Evolutionary conservation across 1,140 invertebrate genomes (phyloP).

Genomic region (Panulirus ornatus): DNA sequence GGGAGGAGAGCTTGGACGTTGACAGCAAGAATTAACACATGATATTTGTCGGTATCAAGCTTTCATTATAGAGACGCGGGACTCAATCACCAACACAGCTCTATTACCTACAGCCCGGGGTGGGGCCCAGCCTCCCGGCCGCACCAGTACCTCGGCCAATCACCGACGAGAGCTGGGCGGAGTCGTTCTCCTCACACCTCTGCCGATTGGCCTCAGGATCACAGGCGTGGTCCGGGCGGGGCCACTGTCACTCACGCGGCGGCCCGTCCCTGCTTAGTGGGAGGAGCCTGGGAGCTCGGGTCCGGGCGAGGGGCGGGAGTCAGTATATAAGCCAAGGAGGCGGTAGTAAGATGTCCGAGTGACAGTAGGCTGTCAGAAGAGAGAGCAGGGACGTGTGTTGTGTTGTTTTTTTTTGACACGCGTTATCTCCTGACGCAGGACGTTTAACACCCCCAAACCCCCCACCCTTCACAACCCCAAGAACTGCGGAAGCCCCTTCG

Average conservation of each 20-base stretch:
- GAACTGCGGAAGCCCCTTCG: slow-evolving; percentile 7
- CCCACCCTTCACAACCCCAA: too few relatives aligned
- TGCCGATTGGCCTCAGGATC: slow-evolving; percentile 1
- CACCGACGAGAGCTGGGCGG: background rate
- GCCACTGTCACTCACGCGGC: slow-evolving; percentile 53
- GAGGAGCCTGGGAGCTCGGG: slow-evolving; percentile 41
- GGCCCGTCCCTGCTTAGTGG: slow-evolving; percentile 12
- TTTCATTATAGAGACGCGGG: slow-evolving; percentile 73
- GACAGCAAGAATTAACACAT: slow-evolving; percentile 75
- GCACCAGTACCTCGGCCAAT: slow-evolving; percentile 6
- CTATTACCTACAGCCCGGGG: slow-evolving; percentile 64
- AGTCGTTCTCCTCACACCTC: background rate
- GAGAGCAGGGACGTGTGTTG: slow-evolving; percentile 47
- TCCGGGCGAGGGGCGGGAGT: slow-evolving; percentile 65
- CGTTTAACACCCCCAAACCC: background rate
- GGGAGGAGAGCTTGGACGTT: slow-evolving; percentile 30
- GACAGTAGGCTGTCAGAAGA: slow-evolving; percentile 61
- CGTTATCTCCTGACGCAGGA: slow-evolving; percentile 55
- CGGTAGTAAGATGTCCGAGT: slow-evolving; percentile 70
- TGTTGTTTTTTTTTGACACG: slow-evolving; percentile 72
- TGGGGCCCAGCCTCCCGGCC: slow-evolving; percentile 16
- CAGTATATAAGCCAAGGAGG: slow-evolving; percentile 72
- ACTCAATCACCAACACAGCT: slow-evolving; percentile 74
- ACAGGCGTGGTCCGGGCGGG: slow-evolving; percentile 27
- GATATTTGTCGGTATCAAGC: slow-evolving; percentile 74